These are phyloP conservation scores for Tiphia femorata DNA, from an alignment of 2,888 invertebrate genomes.

Conservation along the genomic window DNA sequence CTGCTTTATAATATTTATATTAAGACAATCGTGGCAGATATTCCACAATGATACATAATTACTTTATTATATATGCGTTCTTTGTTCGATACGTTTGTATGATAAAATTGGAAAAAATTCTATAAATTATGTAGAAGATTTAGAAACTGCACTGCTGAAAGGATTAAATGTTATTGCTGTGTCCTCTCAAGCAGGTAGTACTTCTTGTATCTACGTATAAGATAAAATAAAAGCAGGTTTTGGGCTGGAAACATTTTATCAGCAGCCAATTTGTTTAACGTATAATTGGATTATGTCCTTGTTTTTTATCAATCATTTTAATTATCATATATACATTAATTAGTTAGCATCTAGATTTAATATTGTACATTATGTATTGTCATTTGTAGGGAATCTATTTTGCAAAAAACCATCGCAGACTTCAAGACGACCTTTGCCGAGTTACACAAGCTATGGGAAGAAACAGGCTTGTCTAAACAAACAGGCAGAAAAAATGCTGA, in stretches of 20 bases:
- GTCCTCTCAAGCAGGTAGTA: too few relatives aligned
- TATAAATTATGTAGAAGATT: not conserved
- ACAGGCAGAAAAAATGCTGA: slow-evolving; percentile 72
- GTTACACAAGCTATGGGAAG: slow-evolving; percentile 48
- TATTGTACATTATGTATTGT: not conserved
- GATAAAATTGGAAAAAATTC: not conserved
- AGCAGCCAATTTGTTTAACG: too few relatives aligned
- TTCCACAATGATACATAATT: too few relatives aligned
- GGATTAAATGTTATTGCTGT: too few relatives aligned
- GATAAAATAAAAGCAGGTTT: too few relatives aligned
- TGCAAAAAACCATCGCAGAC: slow-evolving; percentile 9
- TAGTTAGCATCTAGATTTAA: not conserved
- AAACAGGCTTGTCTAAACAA: slow-evolving; percentile 45
- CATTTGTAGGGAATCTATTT: slow-evolving; percentile 10
- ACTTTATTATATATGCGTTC: not conserved
- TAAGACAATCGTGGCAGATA: too few relatives aligned
- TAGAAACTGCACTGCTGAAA: not conserved
- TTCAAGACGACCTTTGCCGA: slow-evolving; percentile 9
- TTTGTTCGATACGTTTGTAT: not conserved
- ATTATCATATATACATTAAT: not conserved
- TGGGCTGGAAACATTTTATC: too few relatives aligned
- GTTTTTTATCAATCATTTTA: not conserved
- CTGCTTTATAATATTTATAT: too few relatives aligned
- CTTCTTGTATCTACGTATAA: too few relatives aligned
- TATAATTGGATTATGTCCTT: too few relatives aligned